These are phyloP conservation scores for Ibidorhyncha struthersii DNA, from an alignment of 2,113 vertebrate species.

Conservation along the genomic window DNA sequence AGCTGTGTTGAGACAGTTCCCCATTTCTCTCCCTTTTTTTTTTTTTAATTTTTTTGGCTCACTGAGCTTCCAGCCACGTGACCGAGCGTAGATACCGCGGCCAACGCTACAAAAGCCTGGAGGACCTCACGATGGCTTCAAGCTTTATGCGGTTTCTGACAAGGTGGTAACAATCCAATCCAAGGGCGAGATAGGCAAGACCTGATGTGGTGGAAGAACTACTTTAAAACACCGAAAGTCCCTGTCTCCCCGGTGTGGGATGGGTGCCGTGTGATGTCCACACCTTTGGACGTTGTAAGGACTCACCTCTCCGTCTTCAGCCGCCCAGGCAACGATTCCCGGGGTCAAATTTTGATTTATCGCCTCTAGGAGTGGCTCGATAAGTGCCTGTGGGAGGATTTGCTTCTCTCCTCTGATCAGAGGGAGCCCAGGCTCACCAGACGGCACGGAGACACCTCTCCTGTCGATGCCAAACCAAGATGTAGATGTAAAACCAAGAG, in stretches of 20 bases:
- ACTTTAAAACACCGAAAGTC: not conserved
- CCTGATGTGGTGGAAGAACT: not conserved
- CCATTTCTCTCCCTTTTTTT: not conserved
- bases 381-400: fast-evolving
- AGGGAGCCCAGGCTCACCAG: not conserved
- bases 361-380: not conserved
- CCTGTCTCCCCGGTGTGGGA: too few species aligned
- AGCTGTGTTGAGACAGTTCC: not conserved
- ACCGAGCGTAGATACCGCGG: not conserved
- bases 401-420: not conserved
- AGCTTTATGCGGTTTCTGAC: too few species aligned
- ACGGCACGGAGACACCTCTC: not conserved
- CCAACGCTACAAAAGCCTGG: not conserved
- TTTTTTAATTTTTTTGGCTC: not conserved
- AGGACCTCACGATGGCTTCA: not conserved
- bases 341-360: not conserved
- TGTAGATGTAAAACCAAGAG: not conserved
- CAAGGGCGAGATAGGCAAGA: not conserved
- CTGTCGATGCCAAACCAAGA: not conserved
- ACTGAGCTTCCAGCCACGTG: fast-evolving
- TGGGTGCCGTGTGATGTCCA: too few species aligned
- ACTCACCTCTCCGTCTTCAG: not conserved
- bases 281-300: not conserved
- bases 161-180: not conserved
- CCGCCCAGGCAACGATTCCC: fast-evolving